These are phyloP conservation scores for Nothocercus nigrocapillus DNA, from an alignment of 2,113 vertebrate genomes.

Conservation along the genomic window DNA sequence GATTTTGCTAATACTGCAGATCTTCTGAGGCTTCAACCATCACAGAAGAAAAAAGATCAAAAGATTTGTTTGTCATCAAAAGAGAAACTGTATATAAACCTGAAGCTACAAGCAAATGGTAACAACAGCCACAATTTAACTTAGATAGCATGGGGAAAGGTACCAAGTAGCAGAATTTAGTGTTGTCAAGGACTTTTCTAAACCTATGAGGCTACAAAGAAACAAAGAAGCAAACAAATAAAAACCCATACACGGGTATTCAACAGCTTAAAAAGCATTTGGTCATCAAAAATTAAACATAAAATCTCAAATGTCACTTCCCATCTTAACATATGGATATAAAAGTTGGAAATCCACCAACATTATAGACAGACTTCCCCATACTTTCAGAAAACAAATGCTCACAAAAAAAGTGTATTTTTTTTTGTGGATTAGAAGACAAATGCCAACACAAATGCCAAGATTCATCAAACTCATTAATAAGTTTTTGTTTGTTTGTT, in stretches of 20 bases:
- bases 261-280: not conserved
- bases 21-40: not conserved
- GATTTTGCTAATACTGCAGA: not conserved
- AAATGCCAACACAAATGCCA: not conserved
- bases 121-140: not conserved
- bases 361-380: not conserved
- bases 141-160: not conserved
- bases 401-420: not conserved
- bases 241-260: not conserved
- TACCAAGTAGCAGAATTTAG: not conserved
- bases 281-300: not conserved
- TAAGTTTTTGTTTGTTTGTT: not conserved
- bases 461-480: not conserved
- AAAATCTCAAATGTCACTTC: not conserved
- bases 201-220: not conserved
- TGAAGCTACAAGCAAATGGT: not conserved
- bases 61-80: not conserved
- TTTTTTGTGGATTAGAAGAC: not conserved
- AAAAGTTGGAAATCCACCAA: conserved; percentile 1
- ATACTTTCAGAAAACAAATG: conserved; percentile 8
- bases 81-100: not conserved
- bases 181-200: not conserved
- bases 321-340: not conserved
- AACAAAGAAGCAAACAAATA: not conserved
- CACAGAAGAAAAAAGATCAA: not conserved